Evolutionary conservation across 2,113 vertebrate species (phyloP), one percentile per base, ranked within the genome.

Genomic region (Perca flavescens): DNA sequence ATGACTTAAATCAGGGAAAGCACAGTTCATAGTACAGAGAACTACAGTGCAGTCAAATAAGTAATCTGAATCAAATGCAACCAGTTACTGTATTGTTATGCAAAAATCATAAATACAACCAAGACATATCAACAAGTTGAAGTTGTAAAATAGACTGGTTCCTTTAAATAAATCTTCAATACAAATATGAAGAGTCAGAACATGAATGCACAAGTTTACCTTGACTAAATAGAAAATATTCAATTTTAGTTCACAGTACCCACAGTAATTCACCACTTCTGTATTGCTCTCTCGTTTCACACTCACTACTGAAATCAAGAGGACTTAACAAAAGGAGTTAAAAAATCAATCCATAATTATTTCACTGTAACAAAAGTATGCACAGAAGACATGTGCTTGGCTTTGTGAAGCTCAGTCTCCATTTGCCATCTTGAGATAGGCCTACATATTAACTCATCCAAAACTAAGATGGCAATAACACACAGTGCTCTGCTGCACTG

Each of bases 1-100:
- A 80, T 84, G 85, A 90, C 82, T 82, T 60, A 79, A 83, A 83
- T 77, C 68, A 63, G 36, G 34, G 49, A 68, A 83, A 62, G 22
- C 19, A 82, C 17, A 47, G 36, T 52, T 73, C 11, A 47, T 49
- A 65, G 49, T 54, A 47, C 12, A 50, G 25, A 40, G 9, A 53
- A 58, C 21, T 43, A 77, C 4, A 28, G 21, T 52, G 50, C 0
- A 1, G 2, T 49, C 13, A 14, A 31, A 8, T 16, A 49, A 57
- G 17, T 5, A 19, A 72, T 54, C 12, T n/a, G 25, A 31, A 65
- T n/a, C 8, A 83, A 43, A 77, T 50, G 4, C 5, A 34, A 76
- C 2, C 16, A 57, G n/a, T 28, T 40, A 52, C 22, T 77, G 15
- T 9, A 70, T 54, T 71, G 31, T 19, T 49, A 43, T 10, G 19